Base-by-base conservation (phyloP, 2,888 invertebrate genomes). In the Synanthedon myopaeformis region DNA sequence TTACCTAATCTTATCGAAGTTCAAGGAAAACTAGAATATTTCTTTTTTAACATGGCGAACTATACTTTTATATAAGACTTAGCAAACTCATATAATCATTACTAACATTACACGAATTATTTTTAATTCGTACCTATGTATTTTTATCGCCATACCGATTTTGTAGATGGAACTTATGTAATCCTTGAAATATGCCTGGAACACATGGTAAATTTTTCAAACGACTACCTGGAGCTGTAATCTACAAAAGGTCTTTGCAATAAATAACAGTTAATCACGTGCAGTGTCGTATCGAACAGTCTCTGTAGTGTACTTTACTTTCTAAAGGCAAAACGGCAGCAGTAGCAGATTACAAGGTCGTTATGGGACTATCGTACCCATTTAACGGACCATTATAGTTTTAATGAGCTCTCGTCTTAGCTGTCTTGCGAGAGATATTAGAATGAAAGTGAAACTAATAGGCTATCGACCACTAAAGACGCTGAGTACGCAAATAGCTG, bases 391-490 rank as follows among this genome's bases (percentile, higher is more conserved):
- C 60, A 66, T 70, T 70, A 67, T 65, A 61, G 53, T 62, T 65
- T 59, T 65, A 70, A 71, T 71, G 65, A 70, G 64, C 57, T 59
- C 55, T 61, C 58, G 54, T 52, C 54, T 58, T 56, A 51, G 49
- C 57, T 55, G 49, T 49, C 55, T 55, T 53, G 59, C 60, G 57
- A 60, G 62, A 69, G 72, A 73, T 72, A 74, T 76, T 76, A 61
- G 75, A 79, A 81, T 64, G 86, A 86, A 86, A 86, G 86, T 84
- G 86, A 75, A 66, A 74, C 86, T 76, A 85, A 86, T 82, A 76
- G 70, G 65, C 66, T 66, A 52, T 35, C 49, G 62, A 45, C 45
- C 35, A 35, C 35, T 35, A 35, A 8, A 35, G 35, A 35, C 62
- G 63, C 63, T 61, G 59, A 62, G 55, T 62, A 64, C 62, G 65